These are phyloP conservation scores for Ethmia dodecea DNA, from an alignment of 2,888 invertebrate species.

Conservation along the genomic window DNA sequence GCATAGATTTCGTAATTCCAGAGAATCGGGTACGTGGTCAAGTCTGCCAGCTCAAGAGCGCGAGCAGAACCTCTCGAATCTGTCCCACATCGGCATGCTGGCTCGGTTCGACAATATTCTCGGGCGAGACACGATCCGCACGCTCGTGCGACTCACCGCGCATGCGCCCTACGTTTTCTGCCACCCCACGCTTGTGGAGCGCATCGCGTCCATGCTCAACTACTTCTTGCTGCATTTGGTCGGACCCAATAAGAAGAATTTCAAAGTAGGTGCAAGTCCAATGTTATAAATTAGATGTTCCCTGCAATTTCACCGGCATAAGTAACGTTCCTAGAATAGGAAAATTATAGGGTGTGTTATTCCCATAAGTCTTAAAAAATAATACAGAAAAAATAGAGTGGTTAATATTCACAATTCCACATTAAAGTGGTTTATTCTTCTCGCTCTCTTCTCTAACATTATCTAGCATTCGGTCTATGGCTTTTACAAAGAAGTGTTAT, in stretches of 20 bases:
- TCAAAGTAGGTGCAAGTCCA: constrained; percentile 84
- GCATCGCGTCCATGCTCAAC: constrained; percentile 96
- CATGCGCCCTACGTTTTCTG: constrained; percentile 89
- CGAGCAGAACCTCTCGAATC: constrained; percentile 83
- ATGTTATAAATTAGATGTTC: too few relatives aligned
- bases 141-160: constrained; percentile 86
- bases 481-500: too few relatives aligned
- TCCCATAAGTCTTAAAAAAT: too few relatives aligned
- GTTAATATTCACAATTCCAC: too few relatives aligned
- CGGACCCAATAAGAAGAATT: constrained; percentile 93
- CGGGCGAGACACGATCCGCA: constrained; percentile 91
- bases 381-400: too few relatives aligned
- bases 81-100: constrained; percentile 88
- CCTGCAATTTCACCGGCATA: too few relatives aligned
- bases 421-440: too few relatives aligned
- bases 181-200: constrained; percentile 93
- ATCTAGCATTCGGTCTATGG: too few relatives aligned
- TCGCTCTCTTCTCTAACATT: too few relatives aligned
- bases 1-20: too few relatives aligned
- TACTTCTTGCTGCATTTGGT: constrained; percentile 94
- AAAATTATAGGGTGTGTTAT: too few relatives aligned
- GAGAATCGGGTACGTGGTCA: constrained; percentile 87
- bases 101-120: constrained; percentile 96
- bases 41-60: constrained; percentile 83
- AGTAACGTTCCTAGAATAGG: too few relatives aligned